A percentile compares a stretch with the other conserved stretches of the same genome.
Conservation (phyloP, 2,797 vertebrate species). For the Enteromius afrohamiltoni region DNA sequence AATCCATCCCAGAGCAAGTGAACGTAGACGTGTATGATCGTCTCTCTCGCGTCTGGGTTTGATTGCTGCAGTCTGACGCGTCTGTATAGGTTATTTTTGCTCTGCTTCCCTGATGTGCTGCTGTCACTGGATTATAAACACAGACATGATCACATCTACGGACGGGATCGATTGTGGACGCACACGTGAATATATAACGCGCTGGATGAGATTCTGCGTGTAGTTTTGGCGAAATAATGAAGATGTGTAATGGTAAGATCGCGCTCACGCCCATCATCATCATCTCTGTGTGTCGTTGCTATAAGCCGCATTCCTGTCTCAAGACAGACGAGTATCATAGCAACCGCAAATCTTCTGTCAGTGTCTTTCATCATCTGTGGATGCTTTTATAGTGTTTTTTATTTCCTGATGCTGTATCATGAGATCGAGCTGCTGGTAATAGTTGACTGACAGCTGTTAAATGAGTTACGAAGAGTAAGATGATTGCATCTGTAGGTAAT, state of each 20-base stretch:
- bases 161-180: constrained; percentile 49
- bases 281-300: constrained; percentile 18
- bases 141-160: constrained; percentile 50
- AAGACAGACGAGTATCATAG: constrained; percentile 40
- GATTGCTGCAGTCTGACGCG: constrained; percentile 55
- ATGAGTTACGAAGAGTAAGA: not conserved
- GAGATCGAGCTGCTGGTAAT: not conserved
- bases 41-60: constrained; percentile 22
- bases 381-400: not conserved
- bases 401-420: not conserved
- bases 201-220: not conserved
- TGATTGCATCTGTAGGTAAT: not conserved
- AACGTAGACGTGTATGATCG: constrained; percentile 22
- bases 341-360: not conserved
- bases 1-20: constrained; percentile 55
- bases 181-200: constrained; percentile 43
- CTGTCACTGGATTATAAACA: constrained; percentile 59
- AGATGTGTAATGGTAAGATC: constrained; percentile 64
- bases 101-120: constrained; percentile 42
- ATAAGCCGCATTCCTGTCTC: constrained; percentile 26
- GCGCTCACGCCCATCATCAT: constrained; percentile 45
- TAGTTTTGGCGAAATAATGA: constrained; percentile 42
- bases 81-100: constrained; percentile 56
- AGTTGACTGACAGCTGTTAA: constrained; percentile 6
- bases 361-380: not conserved